Evolutionary conservation across 2,797 vertebrate genomes (phyloP).

Genomic region (Euthynnus affinis): DNA sequence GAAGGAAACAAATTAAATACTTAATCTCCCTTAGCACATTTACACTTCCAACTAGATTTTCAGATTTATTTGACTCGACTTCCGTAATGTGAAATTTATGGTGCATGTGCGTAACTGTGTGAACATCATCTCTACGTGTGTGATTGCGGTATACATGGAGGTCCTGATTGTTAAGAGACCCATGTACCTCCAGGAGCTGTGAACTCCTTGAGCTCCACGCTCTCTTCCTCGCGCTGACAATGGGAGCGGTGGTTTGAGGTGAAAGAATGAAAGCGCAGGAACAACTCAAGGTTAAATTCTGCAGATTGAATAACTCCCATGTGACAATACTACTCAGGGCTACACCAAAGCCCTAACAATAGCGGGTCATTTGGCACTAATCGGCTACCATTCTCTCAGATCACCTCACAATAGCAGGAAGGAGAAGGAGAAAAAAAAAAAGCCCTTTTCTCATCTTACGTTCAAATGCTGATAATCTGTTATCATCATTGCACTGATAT

Average conservation of each 20-base stretch:
- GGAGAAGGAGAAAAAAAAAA: slow-evolving; percentile 25
- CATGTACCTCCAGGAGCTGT: slow-evolving; percentile 42
- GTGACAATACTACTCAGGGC: slow-evolving; percentile 31
- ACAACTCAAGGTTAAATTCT: slow-evolving; percentile 57
- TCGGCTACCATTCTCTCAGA: slow-evolving; percentile 46
- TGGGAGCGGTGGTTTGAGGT: slow-evolving; percentile 65
- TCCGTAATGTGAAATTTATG: not conserved
- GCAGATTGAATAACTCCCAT: slow-evolving; percentile 66
- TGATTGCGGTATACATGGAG: not conserved
- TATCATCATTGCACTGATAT: not conserved
- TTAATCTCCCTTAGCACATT: not conserved
- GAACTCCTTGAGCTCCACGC: slow-evolving; percentile 40
- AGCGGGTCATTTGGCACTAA: slow-evolving; percentile 54
- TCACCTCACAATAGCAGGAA: slow-evolving; percentile 77
- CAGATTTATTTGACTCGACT: not conserved
- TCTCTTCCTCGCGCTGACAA: slow-evolving; percentile 75
- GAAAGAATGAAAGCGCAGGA: slow-evolving; percentile 66
- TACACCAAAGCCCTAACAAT: slow-evolving; percentile 65
- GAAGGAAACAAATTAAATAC: slow-evolving; percentile 33
- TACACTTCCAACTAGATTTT: not conserved
- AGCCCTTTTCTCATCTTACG: slow-evolving; percentile 17
- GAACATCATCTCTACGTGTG: not conserved
- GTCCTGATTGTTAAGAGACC: slow-evolving; percentile 38
- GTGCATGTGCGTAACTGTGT: not conserved
- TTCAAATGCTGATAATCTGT: slow-evolving; percentile 38